phyloP scores from a whole-genome alignment of 2,113 vertebrate species.

The Myrmecophaga tridactyla region DNA sequence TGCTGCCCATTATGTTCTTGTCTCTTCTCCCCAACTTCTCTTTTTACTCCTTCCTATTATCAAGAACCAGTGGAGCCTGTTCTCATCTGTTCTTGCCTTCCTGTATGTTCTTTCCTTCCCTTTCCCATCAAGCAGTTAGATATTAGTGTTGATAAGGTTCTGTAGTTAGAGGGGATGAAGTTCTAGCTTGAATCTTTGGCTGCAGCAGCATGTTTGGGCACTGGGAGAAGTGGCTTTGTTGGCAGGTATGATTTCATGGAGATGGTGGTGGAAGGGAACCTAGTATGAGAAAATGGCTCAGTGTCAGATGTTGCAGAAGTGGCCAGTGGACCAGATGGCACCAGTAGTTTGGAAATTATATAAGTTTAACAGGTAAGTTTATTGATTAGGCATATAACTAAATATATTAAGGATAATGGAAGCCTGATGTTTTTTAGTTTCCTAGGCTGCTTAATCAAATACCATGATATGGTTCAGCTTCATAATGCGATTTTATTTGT shows the following conservation, averaged over 20 bases:
- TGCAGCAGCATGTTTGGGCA: fast-evolving
- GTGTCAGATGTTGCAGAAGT: neutral
- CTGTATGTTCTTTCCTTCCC: neutral
- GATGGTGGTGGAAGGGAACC: neutral
- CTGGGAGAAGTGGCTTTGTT: neutral
- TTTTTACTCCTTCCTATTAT: neutral
- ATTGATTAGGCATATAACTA: neutral
- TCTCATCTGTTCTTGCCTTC: neutral
- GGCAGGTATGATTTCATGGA: neutral
- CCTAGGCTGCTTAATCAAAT: too few relatives aligned
- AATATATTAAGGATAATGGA: neutral
- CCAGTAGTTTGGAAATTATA: neutral
- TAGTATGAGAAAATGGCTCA: neutral
- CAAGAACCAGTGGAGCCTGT: neutral
- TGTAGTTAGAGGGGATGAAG: neutral
- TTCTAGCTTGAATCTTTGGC: neutral
- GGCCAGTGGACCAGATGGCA: neutral
- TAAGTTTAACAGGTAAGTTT: neutral
- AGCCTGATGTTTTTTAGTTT: neutral
- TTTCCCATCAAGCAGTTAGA: neutral
- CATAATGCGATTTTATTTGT: too few relatives aligned
- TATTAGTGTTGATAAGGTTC: neutral
- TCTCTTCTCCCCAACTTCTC: neutral
- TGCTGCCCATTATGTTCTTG: fast-evolving
- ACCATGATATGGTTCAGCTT: too few relatives aligned